phyloP scores from a whole-genome alignment of 1,140 invertebrate species.

The Oryctes rhinoceros region DNA sequence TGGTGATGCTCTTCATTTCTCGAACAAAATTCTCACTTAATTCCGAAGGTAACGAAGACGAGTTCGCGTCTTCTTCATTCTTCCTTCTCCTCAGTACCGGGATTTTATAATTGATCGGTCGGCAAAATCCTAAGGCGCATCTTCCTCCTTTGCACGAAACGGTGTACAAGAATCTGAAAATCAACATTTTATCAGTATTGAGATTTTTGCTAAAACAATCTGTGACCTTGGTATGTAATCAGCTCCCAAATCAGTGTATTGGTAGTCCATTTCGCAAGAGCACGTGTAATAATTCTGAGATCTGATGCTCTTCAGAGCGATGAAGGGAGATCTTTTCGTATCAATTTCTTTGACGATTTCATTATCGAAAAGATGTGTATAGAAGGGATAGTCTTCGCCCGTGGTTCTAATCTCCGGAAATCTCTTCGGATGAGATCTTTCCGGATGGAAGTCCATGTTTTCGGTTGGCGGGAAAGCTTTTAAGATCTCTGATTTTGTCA shows the following conservation, averaged over 20 bases:
- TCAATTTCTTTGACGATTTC: background rate
- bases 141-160: slow-evolving; percentile 45
- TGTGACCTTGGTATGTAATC: slow-evolving; percentile 10
- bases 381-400: background rate
- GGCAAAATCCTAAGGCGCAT: slow-evolving; percentile 45
- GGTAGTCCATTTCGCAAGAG: background rate
- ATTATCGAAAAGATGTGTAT: background rate
- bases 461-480: background rate
- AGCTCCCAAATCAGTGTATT: background rate
- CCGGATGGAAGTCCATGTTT: background rate
- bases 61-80: slow-evolving; percentile 25
- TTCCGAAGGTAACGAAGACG: slow-evolving; percentile 42
- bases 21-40: slow-evolving; percentile 48
- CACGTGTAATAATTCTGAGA: background rate
- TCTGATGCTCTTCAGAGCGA: background rate
- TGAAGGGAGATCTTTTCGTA: background rate
- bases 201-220: background rate
- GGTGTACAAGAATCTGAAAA: slow-evolving; percentile 47
- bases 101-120: slow-evolving; percentile 48
- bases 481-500: background rate
- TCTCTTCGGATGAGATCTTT: background rate
- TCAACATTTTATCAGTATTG: background rate
- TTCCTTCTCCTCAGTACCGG: slow-evolving; percentile 47
- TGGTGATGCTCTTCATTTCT: slow-evolving; percentile 46
- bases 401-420: background rate